phyloP scores from a whole-genome alignment of 2,888 invertebrate species.

The Patella pellucida region DNA sequence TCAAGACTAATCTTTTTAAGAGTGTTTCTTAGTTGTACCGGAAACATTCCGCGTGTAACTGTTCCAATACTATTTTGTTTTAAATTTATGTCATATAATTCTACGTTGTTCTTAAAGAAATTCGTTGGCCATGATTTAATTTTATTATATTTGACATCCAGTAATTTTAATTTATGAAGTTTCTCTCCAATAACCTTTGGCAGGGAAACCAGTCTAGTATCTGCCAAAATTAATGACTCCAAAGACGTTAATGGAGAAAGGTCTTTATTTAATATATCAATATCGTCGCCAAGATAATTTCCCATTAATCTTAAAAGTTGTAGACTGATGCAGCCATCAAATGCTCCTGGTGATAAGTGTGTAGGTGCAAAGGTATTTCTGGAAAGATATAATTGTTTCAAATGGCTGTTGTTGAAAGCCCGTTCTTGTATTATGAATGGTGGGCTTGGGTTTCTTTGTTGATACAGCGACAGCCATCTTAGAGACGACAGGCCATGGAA shows the following conservation, averaged over 20 bases:
- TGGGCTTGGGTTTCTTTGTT: not conserved
- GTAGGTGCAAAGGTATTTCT: not conserved
- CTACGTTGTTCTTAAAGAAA: not conserved
- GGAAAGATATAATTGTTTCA: not conserved
- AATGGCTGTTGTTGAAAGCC: not conserved
- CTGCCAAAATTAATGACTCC: not conserved
- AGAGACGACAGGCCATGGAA: too few species aligned
- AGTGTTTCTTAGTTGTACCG: not conserved
- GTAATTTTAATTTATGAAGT: not conserved
- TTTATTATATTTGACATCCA: not conserved
- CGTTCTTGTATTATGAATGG: not conserved
- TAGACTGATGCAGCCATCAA: not conserved
- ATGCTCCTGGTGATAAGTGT: not conserved
- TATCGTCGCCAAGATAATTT: not conserved
- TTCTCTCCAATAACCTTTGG: not conserved
- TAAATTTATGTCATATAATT: not conserved
- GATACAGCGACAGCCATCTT: too few species aligned
- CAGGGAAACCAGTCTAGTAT: not conserved
- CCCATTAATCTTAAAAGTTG: not conserved
- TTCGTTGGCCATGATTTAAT: not conserved
- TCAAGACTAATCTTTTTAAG: conserved; percentile 73
- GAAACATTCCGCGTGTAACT: not conserved
- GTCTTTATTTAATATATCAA: not conserved
- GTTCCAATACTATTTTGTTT: not conserved
- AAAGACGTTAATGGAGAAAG: not conserved